Evolutionary conservation across 1,140 invertebrate genomes (phyloP).

Genomic region (Drosophila sucinea): DNA sequence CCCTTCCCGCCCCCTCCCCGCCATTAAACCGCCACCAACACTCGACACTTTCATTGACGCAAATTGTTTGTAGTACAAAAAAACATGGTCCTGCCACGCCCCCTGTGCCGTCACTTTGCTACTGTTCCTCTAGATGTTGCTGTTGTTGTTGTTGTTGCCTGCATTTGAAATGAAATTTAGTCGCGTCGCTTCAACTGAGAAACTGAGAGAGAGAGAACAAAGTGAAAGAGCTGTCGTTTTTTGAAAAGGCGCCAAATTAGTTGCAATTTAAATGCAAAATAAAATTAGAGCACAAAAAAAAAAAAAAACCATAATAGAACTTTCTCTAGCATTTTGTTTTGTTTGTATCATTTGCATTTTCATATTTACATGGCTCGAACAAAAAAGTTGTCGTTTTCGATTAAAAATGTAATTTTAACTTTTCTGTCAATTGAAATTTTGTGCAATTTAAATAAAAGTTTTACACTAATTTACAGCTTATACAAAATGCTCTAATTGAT

Average conservation of each 20-base stretch:
- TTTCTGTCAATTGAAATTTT: conserved; percentile 16
- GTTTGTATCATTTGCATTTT: conserved; percentile 45
- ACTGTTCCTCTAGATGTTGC: neutral
- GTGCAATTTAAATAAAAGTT: neutral
- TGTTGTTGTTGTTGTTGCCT: conserved; percentile 29
- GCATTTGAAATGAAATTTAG: conserved; percentile 68
- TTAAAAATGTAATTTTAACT: conserved; percentile 26
- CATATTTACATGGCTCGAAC: neutral
- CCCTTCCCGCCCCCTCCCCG: neutral
- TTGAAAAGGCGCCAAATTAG: conserved; percentile 64
- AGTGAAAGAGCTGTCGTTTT: conserved; percentile 2
- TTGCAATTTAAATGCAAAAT: conserved; percentile 71
- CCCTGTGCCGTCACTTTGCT: neutral
- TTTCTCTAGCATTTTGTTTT: conserved; percentile 53
- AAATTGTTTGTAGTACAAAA: conserved; percentile 73
- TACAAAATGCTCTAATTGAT: conserved; percentile 3
- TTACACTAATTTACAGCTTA: conserved; percentile 4
- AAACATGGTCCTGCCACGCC: neutral
- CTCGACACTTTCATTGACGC: conserved; percentile 70
- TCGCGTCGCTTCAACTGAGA: conserved; percentile 13
- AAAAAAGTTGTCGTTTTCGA: conserved; percentile 4
- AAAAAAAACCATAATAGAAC: conserved; percentile 56
- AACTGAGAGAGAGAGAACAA: neutral
- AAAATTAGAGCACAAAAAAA: conserved; percentile 2
- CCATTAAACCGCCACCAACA: neutral